Conservation (phyloP, 1,140 invertebrate species). For the Tachypleus tridentatus region DNA sequence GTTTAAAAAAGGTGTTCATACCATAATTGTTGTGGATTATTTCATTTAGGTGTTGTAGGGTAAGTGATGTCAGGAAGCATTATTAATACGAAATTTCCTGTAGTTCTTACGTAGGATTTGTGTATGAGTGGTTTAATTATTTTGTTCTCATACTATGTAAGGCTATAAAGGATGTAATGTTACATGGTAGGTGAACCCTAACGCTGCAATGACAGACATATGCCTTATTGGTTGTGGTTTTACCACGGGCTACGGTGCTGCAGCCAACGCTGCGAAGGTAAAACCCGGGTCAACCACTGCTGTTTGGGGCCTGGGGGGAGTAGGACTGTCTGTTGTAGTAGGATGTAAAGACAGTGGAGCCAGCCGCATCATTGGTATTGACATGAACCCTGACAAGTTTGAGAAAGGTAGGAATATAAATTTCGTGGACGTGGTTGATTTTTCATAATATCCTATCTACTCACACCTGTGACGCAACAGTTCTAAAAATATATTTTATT, state of each 20-base stretch:
- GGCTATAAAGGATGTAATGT: neutral
- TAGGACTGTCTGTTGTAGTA: slow-evolving; percentile 66
- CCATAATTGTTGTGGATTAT: too few relatives aligned
- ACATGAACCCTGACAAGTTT: slow-evolving; percentile 80
- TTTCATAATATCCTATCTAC: too few relatives aligned
- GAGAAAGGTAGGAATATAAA: slow-evolving; percentile 50
- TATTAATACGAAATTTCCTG: too few relatives aligned
- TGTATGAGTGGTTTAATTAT: neutral
- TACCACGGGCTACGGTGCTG: slow-evolving; percentile 82
- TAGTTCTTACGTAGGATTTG: too few relatives aligned
- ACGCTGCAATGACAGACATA: slow-evolving; percentile 73
- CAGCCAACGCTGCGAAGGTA: slow-evolving; percentile 57
- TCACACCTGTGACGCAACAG: too few relatives aligned
- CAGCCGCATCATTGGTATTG: slow-evolving; percentile 78
- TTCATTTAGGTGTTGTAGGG: too few relatives aligned
- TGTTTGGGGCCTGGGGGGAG: slow-evolving; percentile 87
- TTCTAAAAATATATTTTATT: too few relatives aligned
- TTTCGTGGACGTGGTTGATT: neutral
- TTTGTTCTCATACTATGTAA: neutral
- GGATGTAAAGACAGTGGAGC: slow-evolving; percentile 76
- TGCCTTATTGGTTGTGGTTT: slow-evolving; percentile 91
- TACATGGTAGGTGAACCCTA: slow-evolving; percentile 36
- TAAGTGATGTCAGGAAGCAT: too few relatives aligned
- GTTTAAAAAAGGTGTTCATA: too few relatives aligned
- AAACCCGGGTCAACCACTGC: slow-evolving; percentile 67